Conservation (phyloP, 2,797 vertebrate genomes). For the Sebastolobus alascanus region DNA sequence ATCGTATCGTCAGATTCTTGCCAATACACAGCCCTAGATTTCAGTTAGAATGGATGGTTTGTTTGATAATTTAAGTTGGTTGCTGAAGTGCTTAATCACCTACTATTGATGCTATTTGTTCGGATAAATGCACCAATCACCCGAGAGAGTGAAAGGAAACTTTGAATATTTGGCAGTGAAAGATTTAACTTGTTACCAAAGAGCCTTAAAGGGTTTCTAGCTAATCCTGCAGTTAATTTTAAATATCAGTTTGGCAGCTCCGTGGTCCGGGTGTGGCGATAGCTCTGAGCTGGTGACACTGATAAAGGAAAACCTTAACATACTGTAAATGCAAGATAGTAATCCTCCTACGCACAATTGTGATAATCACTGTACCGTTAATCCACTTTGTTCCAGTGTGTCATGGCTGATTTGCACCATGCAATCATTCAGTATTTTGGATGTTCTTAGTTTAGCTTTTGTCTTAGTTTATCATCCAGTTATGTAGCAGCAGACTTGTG, state of each 20-base stretch:
- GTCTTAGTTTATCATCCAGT: background rate
- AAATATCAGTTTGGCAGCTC: constrained; percentile 28
- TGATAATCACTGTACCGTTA: constrained; percentile 1
- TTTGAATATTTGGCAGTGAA: constrained; percentile 13
- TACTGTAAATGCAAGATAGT: background rate
- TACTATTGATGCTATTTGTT: background rate
- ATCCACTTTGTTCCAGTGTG: constrained; percentile 20
- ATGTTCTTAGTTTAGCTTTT: background rate
- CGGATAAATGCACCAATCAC: background rate
- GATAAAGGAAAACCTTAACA: constrained; percentile 25
- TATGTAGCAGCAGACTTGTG: constrained; percentile 7
- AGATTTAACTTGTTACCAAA: constrained; percentile 20
- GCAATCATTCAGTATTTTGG: background rate
- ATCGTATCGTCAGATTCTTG: too few relatives aligned
- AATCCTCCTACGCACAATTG: constrained; percentile 8
- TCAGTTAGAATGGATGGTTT: background rate
- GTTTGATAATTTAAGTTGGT: background rate
- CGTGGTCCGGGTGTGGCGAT: constrained; percentile 15
- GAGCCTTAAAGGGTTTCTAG: background rate
- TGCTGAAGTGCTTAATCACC: background rate
- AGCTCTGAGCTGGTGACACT: constrained; percentile 3
- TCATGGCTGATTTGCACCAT: constrained; percentile 8
- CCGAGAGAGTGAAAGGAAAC: background rate
- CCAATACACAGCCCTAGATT: too few relatives aligned
- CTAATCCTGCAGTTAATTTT: constrained; percentile 14